Percentiles rank a stretch among this genome's conserved stretches.
Conservation (phyloP, 2,888 invertebrate genomes). For the Eremobia ochroleuca region DNA sequence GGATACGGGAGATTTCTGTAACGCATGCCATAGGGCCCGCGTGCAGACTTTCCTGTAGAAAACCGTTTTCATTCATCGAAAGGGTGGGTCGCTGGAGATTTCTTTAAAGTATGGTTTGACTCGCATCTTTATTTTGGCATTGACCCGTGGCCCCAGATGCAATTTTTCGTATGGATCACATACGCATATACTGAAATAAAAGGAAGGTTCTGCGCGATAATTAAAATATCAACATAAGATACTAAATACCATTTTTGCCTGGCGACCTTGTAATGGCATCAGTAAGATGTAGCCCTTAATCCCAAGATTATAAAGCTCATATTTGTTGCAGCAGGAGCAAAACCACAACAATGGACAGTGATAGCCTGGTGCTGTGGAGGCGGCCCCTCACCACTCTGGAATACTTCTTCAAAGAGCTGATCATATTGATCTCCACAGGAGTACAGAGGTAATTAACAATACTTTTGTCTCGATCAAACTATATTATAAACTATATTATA, state of each 20-base stretch:
- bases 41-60: no score
- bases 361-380: constrained; percentile 94
- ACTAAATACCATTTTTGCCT: neutral
- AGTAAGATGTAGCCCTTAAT: neutral
- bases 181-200: neutral
- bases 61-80: no score
- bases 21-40: no score
- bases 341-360: constrained; percentile 90
- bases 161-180: neutral
- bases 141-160: neutral
- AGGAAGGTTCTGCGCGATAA: neutral
- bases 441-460: constrained; percentile 80
- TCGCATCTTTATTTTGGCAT: neutral
- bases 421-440: constrained; percentile 91
- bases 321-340: constrained; percentile 77
- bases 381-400: constrained; percentile 95
- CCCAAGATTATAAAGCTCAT: neutral
- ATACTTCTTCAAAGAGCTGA: constrained; percentile 95
- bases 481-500: no score
- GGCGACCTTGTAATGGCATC: neutral
- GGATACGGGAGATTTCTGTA: no score
- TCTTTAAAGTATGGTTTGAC: neutral
- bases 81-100: no score
- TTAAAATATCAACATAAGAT: neutral
- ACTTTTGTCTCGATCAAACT: neutral